Evolutionary conservation across 2,888 invertebrate genomes (phyloP), one percentile per base, ranked within the genome.

Genomic region (Pyrrhosoma nymphula): DNA sequence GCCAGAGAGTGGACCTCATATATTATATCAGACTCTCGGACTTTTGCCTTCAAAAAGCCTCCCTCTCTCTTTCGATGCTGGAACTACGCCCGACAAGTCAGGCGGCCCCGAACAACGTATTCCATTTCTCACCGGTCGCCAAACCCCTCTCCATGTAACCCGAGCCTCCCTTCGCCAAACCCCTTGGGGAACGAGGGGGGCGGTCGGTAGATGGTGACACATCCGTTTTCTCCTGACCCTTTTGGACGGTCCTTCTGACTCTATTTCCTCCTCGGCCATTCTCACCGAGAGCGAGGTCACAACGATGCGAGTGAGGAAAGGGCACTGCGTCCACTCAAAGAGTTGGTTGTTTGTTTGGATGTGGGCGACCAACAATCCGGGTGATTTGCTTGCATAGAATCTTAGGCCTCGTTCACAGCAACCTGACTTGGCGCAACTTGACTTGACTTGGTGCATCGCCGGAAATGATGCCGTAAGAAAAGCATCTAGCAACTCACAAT

Each of bases 71-170:
- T 93, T 69, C 69, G 69, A 75, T 75, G 47, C 93, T 93, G 93
- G 93, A 93, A 93, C 63, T 30, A n/a, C 93, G 69, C 93, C 93
- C 91, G 63, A 91, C 93, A 75, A 63, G 93, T 93, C 93, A 35
- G 26, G 47, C 69, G 47, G 39, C 63, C 75, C 69, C 35, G 47
- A 35, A 82, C 82, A 47, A 69, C 93, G 93, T 47, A 93, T 69
- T 93, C 93, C 93, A 93, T 93, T 93, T 93, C 93, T 93, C 63
- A 93, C 26, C 93, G 35, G 35, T 47, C 60, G 60, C 91, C 4
- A 56, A 39, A 3, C 16, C 89, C 26, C 89, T 90, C 91, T 63
- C 91, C 26, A 12, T 55, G 2, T 26, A 47, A 26, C n/a, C 93
- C 55, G 8, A 0, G 93, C 60, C 60, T 20, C 60, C 60, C 6